Evolutionary conservation across 2,113 vertebrate genomes (phyloP).

Genomic region (Aptenodytes patagonicus): DNA sequence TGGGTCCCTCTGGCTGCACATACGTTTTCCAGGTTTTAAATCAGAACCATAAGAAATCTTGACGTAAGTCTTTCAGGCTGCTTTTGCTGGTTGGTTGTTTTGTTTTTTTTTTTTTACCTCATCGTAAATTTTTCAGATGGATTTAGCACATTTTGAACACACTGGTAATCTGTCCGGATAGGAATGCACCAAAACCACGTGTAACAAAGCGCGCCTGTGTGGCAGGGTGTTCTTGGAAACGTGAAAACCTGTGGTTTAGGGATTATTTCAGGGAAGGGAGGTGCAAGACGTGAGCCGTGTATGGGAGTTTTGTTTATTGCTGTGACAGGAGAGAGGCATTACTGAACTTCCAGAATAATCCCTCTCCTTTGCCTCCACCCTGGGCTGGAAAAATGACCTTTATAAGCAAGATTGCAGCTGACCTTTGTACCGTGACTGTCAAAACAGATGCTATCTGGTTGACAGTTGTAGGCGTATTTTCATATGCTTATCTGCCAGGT

Average conservation of each 20-base stretch:
- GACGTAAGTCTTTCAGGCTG: background rate
- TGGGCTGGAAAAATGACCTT: background rate
- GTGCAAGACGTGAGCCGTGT: background rate
- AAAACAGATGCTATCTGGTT: background rate
- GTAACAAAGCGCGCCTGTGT: background rate
- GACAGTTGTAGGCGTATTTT: background rate
- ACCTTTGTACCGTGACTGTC: background rate
- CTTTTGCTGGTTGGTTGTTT: background rate
- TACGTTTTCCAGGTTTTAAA: background rate
- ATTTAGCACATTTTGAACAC: background rate
- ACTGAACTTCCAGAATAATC: background rate
- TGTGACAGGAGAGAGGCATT: background rate
- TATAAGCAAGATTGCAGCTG: background rate
- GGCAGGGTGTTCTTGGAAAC: background rate
- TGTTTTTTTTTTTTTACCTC: background rate
- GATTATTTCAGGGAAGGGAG: constrained; percentile 15
- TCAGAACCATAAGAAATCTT: background rate
- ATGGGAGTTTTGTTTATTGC: background rate
- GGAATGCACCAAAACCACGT: background rate
- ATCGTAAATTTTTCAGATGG: background rate
- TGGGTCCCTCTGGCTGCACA: background rate
- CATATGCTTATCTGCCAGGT: background rate
- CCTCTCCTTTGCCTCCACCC: background rate
- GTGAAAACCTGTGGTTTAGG: background rate
- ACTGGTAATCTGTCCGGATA: background rate